Evolutionary conservation across 2,888 invertebrate genomes (phyloP), one percentile per base, ranked within the genome.

Genomic region (Gasteruption jaculator): DNA sequence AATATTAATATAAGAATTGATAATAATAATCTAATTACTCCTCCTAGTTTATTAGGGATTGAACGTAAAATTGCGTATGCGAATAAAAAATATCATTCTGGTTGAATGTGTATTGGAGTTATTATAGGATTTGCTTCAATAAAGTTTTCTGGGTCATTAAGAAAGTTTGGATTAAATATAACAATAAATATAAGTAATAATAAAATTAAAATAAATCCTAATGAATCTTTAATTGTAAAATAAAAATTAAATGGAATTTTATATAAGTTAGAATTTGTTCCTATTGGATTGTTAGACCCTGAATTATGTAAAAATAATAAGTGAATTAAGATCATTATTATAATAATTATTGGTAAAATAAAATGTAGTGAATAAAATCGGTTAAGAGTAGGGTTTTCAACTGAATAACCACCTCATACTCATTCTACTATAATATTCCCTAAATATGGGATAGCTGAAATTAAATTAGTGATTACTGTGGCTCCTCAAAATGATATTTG

Each of bases 41-140:
- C 86, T 38, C 85, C 85, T 73, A 86, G 63, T 77, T 88, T 86
- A 74, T 84, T 86, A 5, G 86, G 86, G 43, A 88, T 85, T 25
- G 85, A 85, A 18, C 86, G 86, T 60, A 88, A 54, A 74, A 88
- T 86, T 12, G 86, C 83, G 69, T 87, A 87, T 10, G 86, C 85
- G 76, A 86, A 87, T 75, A 88, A 68, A 60, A 87, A 89, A 68
- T 88, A 88, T 81, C 86, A 88, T 79, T 89, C 87, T 31, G 86
- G 86, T 78, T 87, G 83, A 74, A 87, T 87, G 63, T 86, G 86
- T 5, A 77, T 65, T 0, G 86, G 85, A 0, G 85, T 86, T 11
- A 81, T 75, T 73, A 84, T 58, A 0, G 82, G 77, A 51, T 84
- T 83, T 4, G 83, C 84, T 0, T 79, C 79, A 14, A 77, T 81